Evolutionary conservation across 2,888 invertebrate species (phyloP), one percentile per base, ranked within the genome.

Genomic region (Acrocyrtus sp.): DNA sequence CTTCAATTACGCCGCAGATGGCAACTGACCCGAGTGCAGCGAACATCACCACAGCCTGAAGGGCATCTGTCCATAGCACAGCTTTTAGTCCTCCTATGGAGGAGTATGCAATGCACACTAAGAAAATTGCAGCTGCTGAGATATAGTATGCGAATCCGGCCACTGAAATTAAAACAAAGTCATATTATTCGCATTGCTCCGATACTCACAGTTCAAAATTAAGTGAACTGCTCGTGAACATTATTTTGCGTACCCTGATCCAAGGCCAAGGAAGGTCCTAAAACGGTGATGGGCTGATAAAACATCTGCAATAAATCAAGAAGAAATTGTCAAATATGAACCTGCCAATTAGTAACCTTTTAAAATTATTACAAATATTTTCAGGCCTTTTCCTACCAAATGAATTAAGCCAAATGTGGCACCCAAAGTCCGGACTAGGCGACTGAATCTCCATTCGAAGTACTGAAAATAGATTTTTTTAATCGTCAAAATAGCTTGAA

Each of bases 21-120:
- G 74, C 34, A 19, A 78, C 66, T 0, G 74, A 43, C 3, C 66
- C 34, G 6, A 78, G 53, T 0, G 78, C 58, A 1, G 19, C 45
- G 12, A 77, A 39, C 78, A 78, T 78, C 0, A 78, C 74, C 17
- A 53, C 60, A 3, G 78, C 78, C 61, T 78, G 78, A 1, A 78
- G 51, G 8, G 77, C 77, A 41, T 78, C 77, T 17, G 70, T 76
- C 68, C 68, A 73, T 12, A 74, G 54, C 2, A 70, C 70, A 10
- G 69, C 78, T 68, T 75, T 76, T 0, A 78, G 45, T 29, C 78
- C 78, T 24, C 78, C 77, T 72, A 77, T 21, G 1, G 75, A 75
- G 1, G 75, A 75, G 61, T 78, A 78, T 4, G 66, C 68, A 45
- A 78, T 76, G 29, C 78, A 78, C n/a, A 78, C 75, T 2, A 78